Conservation (phyloP, 1,140 invertebrate species). For the Conus betulinus region DNA sequence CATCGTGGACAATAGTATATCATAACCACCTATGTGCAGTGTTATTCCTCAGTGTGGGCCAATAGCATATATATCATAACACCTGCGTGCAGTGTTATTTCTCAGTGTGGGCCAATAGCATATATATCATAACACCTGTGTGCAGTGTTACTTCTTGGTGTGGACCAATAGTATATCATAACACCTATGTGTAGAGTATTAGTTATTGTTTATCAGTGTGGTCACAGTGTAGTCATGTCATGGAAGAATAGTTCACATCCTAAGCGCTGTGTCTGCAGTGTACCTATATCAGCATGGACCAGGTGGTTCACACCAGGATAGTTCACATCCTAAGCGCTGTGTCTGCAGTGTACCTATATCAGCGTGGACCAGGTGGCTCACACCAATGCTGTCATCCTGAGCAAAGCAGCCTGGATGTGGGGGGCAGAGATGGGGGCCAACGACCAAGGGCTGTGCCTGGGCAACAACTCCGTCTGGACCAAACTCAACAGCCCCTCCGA, state of each 20-base stretch:
- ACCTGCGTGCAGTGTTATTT: too few relatives aligned
- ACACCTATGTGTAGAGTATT: too few relatives aligned
- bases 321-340: not conserved
- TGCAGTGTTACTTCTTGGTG: too few relatives aligned
- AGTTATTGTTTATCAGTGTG: too few relatives aligned
- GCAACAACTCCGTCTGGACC: constrained; percentile 86
- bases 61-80: too few relatives aligned
- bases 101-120: too few relatives aligned
- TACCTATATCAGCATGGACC: constrained; percentile 85
- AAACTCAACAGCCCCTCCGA: constrained; percentile 77
- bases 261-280: constrained; percentile 82
- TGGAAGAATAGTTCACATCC: constrained; percentile 71
- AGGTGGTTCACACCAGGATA: constrained; percentile 76
- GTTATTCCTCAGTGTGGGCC: too few relatives aligned
- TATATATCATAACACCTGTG: too few relatives aligned
- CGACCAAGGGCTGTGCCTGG: constrained; percentile 84
- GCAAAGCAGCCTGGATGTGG: constrained; percentile 88
- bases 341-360: constrained; percentile 84
- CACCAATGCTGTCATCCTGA: constrained; percentile 83
- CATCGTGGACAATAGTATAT: too few relatives aligned
- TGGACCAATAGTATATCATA: too few relatives aligned
- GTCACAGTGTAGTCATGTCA: not conserved
- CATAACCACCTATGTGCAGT: too few relatives aligned
- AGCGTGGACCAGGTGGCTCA: constrained; percentile 80
- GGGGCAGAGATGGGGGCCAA: constrained; percentile 89